Base-by-base conservation (phyloP, 2,113 vertebrate species). In the Dascyllus trimaculatus region DNA sequence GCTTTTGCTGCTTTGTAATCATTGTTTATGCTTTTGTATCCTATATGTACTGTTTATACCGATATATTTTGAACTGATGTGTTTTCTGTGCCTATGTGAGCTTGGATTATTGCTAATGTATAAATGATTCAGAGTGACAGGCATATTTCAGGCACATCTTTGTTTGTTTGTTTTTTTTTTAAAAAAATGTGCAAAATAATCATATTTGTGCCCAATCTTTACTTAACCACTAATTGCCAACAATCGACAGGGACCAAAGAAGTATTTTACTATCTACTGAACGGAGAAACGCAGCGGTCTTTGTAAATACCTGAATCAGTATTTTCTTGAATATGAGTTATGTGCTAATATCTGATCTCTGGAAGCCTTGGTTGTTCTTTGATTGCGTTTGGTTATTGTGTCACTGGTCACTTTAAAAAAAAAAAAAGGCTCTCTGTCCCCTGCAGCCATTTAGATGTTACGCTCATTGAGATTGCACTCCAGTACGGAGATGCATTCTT, bases 361-460 rank as follows among this genome's bases (percentile, higher is more conserved):
- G 83, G 53, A 89, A 82, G 59, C 75, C 72, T 64, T 82, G 54
- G 49, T 89, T 82, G 60, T 85, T 92, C 14, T 81, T 80, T 85
- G 74, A 81, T 80, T 78, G 65, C 32, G 9, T 86, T 35, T 90
- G 79, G 85, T 89, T 92, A 84, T 90, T 93, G 74, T 91, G 87
- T 89, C 91, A 94, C 93, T 88, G 82, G 90, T 94, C 93, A 95
- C 93, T 95, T 94, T 95, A 92, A 87, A 92, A 87, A 92, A 87
- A 65, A 92, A 87, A 92, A 87, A 92, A 87, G 67, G 66, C 63
- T 80, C 51, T 67, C 62, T 26, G 53, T 25, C 66, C 77, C 70
- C 57, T 49, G 60, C 63, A 88, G 57, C 65, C 26, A 67, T 84
- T 82, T 52, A 62, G 58, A 85, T 71, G 32, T 78, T 32, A 52